phyloP scores from a whole-genome alignment of 2,113 vertebrate species.

The Mustelus asterias region DNA sequence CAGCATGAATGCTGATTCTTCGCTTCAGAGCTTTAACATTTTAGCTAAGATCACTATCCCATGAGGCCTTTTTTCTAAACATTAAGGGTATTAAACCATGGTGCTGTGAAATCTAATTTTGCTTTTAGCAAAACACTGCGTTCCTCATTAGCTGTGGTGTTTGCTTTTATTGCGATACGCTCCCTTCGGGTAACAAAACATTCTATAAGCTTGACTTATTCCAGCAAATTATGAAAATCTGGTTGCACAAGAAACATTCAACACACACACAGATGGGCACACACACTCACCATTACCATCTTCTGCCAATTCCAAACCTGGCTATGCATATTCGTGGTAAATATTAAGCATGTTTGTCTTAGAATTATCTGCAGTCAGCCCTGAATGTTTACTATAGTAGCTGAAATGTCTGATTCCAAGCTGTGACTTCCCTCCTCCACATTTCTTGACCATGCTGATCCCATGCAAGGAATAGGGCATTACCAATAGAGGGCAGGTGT shows the following conservation, averaged over 20 bases:
- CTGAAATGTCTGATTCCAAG: neutral
- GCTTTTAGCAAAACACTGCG: neutral
- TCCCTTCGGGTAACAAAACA: neutral
- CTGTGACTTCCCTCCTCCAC: neutral
- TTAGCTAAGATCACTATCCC: neutral
- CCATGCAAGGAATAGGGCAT: neutral
- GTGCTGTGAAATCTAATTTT: neutral
- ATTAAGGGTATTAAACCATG: neutral
- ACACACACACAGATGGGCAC: neutral
- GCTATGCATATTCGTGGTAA: neutral
- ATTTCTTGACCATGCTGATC: neutral
- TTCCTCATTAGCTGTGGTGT: neutral
- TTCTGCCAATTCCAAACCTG: neutral
- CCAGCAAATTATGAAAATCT: neutral
- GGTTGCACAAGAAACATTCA: neutral
- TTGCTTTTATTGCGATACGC: neutral
- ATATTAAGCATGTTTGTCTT: neutral
- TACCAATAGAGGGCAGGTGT: neutral
- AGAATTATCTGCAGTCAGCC: neutral
- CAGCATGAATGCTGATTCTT: neutral
- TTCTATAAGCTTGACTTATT: neutral
- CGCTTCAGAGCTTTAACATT: neutral
- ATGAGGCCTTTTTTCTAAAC: neutral
- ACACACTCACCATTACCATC: too few species aligned
- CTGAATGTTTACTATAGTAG: neutral